Conservation (phyloP, 2,113 vertebrate species). For the Syrrhaptes paradoxus region DNA sequence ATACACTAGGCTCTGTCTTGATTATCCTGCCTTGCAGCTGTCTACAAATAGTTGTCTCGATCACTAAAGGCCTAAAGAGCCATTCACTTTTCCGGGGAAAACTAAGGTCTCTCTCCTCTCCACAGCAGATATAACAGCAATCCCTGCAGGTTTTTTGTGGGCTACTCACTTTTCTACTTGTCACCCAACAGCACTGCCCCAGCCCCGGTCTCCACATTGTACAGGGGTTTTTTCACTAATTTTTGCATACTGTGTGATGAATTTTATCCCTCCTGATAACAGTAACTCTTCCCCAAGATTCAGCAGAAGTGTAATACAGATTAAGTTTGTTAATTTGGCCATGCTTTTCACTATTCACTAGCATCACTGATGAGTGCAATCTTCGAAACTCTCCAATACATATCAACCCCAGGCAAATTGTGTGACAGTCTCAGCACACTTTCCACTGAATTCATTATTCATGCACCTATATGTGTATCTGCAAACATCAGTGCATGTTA, state of each 20-base stretch:
- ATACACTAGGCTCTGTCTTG: neutral
- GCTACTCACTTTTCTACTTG: neutral
- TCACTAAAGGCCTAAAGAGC: neutral
- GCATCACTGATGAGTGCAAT: neutral
- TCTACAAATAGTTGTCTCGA: neutral
- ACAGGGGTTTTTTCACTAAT: accelerated
- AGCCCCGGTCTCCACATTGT: neutral
- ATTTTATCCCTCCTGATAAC: neutral
- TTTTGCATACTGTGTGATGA: neutral
- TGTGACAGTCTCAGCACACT: neutral
- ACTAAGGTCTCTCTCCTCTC: neutral
- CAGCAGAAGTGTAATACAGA: neutral
- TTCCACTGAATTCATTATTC: neutral
- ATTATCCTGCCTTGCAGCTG: neutral
- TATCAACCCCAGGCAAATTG: neutral
- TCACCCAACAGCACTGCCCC: neutral
- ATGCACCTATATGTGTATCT: neutral
- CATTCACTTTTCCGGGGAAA: neutral
- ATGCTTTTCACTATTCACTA: neutral
- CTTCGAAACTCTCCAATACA: neutral
- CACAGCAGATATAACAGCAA: neutral
- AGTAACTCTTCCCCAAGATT: neutral
- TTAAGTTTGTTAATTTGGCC: neutral
- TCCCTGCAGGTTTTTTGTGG: neutral
- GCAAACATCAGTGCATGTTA: neutral